phyloP scores from a whole-genome alignment of 2,797 vertebrate species.

The Peromyscus aztecus region DNA sequence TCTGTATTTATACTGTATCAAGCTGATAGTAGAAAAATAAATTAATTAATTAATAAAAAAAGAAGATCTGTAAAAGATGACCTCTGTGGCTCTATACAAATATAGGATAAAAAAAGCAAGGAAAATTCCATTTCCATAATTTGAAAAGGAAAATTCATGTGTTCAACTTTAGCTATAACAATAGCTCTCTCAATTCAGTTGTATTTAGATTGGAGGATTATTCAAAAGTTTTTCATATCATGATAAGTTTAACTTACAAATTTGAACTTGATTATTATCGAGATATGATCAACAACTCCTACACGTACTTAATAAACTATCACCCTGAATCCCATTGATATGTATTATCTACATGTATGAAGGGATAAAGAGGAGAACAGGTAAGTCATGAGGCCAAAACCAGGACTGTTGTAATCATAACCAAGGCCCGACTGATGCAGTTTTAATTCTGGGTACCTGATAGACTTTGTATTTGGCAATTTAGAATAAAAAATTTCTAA shows the following conservation, averaged over 20 bases:
- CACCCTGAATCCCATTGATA: not conserved
- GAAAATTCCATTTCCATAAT: conserved; percentile 54
- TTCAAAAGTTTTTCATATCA: conserved; percentile 43
- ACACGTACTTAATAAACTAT: not conserved
- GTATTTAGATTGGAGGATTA: conserved; percentile 22
- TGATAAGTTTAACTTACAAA: not conserved
- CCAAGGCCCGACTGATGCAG: not conserved
- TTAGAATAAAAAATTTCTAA: conserved; percentile 38
- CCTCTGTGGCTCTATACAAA: not conserved
- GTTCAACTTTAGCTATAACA: conserved; percentile 37
- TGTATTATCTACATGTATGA: not conserved
- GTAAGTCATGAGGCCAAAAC: not conserved
- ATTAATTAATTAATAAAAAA: too few relatives aligned
- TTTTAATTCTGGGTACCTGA: not conserved
- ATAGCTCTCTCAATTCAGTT: conserved; percentile 32
- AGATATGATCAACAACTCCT: too few relatives aligned
- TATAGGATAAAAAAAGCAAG: not conserved
- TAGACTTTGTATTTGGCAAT: not conserved
- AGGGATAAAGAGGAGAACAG: not conserved
- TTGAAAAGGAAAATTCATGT: conserved; percentile 50
- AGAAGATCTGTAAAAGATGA: not conserved
- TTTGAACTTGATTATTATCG: too few relatives aligned
- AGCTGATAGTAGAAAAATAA: too few relatives aligned
- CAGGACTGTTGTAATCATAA: not conserved
- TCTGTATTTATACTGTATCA: too few relatives aligned